Evolutionary conservation across 2,113 vertebrate species (phyloP), one percentile per base, ranked within the genome.

Genomic region (Ascaphus truei): DNA sequence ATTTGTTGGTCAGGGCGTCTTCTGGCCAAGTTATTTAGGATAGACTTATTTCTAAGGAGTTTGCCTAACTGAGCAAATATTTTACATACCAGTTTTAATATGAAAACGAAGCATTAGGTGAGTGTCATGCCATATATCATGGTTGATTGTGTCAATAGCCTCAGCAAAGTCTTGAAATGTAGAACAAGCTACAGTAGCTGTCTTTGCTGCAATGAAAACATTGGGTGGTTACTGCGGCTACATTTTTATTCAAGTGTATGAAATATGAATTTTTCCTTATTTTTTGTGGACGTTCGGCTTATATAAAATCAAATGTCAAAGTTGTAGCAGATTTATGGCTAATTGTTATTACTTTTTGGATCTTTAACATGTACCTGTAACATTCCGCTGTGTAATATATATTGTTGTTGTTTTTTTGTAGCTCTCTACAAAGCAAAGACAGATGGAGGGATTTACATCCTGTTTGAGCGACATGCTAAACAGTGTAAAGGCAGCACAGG

Each of bases 401-500:
- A 16, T 16, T 43, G 12, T 43, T 43, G 15, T 43, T 61, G n/a
- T 3, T 43, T 45, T 41, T 43, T 12, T 33, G 31, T 50, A 34
- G 60, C 11, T 11, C 29, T 3, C 29, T 9, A 29, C 15, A 41
- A 41, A 9, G 13, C n/a, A n/a, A 43, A 16, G 15, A 43, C 39
- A 30, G 16, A 65, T 65, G 62, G 62, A 65, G 18, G 62, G 25
- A 16, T 13, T 65, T 6, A 65, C 33, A 3, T 65, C 62, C 11
- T 55, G 62, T 20, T 26, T 53, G 15, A 56, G 27, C n/a, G 63
- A 66, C 36, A 66, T 66, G 63, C 51, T 66, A 2, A 50, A 39
- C 34, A 53, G 62, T 5, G 34, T 65, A 25, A 55, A 65, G 16
- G 62, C 34, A 3, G 62, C 62, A 41, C 62, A 65, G 37, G 50